These are phyloP conservation scores for Hemiscyllium ocellatum DNA, from an alignment of 2,113 vertebrate genomes.

Conservation along the genomic window DNA sequence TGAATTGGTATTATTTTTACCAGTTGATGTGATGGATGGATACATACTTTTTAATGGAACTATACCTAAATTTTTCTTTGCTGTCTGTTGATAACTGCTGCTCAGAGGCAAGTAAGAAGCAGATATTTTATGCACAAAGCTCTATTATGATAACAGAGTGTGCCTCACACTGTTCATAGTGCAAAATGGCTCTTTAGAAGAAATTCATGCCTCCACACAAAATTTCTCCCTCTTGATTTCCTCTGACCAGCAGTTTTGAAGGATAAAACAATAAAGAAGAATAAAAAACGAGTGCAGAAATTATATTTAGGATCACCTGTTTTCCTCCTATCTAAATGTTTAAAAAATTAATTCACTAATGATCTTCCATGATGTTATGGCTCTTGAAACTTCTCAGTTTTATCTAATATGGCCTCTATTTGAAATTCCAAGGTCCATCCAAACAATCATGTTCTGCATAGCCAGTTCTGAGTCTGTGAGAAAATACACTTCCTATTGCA, in stretches of 20 bases:
- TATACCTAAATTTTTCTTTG: not conserved
- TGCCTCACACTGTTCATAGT: not conserved
- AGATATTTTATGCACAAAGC: not conserved
- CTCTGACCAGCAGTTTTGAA: not conserved
- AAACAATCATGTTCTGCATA: not conserved
- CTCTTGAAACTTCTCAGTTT: not conserved
- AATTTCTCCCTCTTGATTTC: not conserved
- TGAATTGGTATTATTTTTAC: not conserved
- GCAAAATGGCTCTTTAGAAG: not conserved
- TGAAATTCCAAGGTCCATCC: not conserved
- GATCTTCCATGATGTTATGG: not conserved
- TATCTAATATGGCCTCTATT: not conserved
- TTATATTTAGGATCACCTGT: not conserved
- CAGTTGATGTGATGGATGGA: not conserved
- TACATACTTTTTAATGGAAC: not conserved
- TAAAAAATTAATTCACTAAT: not conserved
- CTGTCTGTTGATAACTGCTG: not conserved
- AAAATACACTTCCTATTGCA: not conserved
- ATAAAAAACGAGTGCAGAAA: not conserved
- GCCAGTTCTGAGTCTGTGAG: not conserved
- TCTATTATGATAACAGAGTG: not conserved
- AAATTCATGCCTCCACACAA: not conserved
- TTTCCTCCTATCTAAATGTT: not conserved
- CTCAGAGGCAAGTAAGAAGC: not conserved
- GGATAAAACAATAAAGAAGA: not conserved